A percentile compares a stretch with the other conserved stretches of the same genome.
These are phyloP conservation scores for Melanotaenia trifasciata DNA, from an alignment of 2,797 vertebrate species.

Conservation along the genomic window DNA sequence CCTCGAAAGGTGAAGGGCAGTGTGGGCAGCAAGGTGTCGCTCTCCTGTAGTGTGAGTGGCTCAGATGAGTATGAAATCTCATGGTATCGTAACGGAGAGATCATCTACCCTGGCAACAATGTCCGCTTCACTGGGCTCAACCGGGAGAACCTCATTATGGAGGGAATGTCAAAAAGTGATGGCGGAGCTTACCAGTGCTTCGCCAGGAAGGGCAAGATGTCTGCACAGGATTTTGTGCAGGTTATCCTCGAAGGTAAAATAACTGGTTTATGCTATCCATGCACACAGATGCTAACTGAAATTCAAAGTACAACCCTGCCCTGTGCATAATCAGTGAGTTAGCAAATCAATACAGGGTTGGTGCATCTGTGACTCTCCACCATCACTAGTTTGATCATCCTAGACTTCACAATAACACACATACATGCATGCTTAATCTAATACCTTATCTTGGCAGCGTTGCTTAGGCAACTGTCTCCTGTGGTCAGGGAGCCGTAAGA, in stretches of 20 bases:
- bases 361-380: constrained; percentile 60
- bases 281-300: constrained; percentile 21
- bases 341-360: constrained; percentile 65
- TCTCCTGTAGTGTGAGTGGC: constrained; percentile 94
- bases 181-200: constrained; percentile 99
- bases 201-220: constrained; percentile 94
- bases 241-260: constrained; percentile 94
- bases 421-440: constrained; percentile 48
- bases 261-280: neutral
- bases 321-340: constrained; percentile 57
- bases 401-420: constrained; percentile 57
- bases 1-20: constrained; percentile 97
- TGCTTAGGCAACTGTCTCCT: constrained; percentile 89
- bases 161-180: constrained; percentile 97
- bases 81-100: constrained; percentile 97
- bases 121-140: constrained; percentile 92
- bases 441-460: constrained; percentile 84
- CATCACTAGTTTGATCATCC: constrained; percentile 78
- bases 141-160: constrained; percentile 95
- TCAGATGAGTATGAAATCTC: constrained; percentile 94
- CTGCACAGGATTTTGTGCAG: constrained; percentile 97
- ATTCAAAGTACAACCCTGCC: constrained; percentile 21
- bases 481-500: constrained; percentile 84
- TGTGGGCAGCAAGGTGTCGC: constrained; percentile 95
- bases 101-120: constrained; percentile 93